phyloP scores from a whole-genome alignment of 2,797 vertebrate genomes.

The Micromesistius poutassou region DNA sequence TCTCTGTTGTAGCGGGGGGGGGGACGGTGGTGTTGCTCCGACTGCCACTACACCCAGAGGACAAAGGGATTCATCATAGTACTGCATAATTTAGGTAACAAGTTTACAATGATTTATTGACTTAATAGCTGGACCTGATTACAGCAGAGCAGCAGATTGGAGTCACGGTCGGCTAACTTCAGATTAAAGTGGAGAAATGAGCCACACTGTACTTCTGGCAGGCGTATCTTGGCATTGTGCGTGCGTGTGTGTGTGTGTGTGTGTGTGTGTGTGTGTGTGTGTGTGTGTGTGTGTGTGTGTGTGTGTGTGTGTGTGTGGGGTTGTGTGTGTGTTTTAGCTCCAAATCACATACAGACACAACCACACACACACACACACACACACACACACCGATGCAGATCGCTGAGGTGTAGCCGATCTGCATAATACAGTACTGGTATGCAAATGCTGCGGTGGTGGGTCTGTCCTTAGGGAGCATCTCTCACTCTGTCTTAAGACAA shows the following conservation, averaged over 20 bases:
- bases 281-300: conserved; percentile 16
- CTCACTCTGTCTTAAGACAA: conserved; percentile 43
- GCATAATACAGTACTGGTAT: conserved; percentile 45
- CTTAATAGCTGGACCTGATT: conserved; percentile 70
- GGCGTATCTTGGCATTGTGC: conserved; percentile 13
- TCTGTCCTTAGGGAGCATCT: conserved; percentile 53
- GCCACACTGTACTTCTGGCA: conserved; percentile 33
- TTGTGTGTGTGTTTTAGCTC: conserved; percentile 14
- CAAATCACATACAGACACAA: background rate
- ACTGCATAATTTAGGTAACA: conserved; percentile 66
- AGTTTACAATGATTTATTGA: conserved; percentile 73
- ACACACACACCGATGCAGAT: background rate
- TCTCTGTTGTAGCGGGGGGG: conserved; percentile 30
- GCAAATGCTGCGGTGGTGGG: conserved; percentile 55
- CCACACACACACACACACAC: background rate
- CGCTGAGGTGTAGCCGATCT: conserved; percentile 32
- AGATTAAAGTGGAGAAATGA: conserved; percentile 62
- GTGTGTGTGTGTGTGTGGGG: conserved; percentile 4
- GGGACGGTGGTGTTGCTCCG: conserved; percentile 26
- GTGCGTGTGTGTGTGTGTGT: conserved; percentile 14
- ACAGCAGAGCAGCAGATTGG: conserved; percentile 68
- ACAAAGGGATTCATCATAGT: conserved; percentile 66
- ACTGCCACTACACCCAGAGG: conserved; percentile 50
- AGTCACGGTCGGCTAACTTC: conserved; percentile 59
- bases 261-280: conserved; percentile 7